Conservation (phyloP, 2,888 invertebrate genomes). For the Sabatieria punctata region DNA sequence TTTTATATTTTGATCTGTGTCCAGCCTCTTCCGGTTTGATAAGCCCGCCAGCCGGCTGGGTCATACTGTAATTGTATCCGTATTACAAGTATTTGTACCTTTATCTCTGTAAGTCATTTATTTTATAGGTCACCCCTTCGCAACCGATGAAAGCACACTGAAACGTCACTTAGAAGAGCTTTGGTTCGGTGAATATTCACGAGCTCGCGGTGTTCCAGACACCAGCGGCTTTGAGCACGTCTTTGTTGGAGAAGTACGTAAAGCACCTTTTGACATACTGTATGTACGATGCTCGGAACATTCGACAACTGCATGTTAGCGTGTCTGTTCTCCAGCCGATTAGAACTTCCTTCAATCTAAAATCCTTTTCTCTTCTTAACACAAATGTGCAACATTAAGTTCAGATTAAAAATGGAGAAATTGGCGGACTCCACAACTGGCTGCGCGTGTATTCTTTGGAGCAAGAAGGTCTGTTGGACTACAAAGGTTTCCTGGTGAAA, state of each 20-base stretch:
- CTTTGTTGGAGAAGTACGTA: slow-evolving; percentile 58
- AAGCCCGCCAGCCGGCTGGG: no score
- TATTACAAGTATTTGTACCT: no score
- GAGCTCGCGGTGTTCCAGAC: slow-evolving; percentile 50
- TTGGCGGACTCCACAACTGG: slow-evolving; percentile 75
- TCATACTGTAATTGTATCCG: no score
- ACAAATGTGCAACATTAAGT: no score
- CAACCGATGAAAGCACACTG: slow-evolving; percentile 17
- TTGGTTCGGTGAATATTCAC: slow-evolving; percentile 54
- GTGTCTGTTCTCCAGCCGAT: no score
- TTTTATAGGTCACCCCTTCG: slow-evolving; percentile 4
- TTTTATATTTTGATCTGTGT: no score
- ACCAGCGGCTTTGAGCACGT: slow-evolving; percentile 85
- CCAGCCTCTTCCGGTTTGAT: no score
- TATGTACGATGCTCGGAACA: no score
- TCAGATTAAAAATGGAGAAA: slow-evolving; percentile 53
- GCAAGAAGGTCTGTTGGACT: slow-evolving; percentile 9
- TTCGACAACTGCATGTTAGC: no score
- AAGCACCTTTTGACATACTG: neutral
- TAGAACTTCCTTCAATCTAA: no score
- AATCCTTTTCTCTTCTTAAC: no score
- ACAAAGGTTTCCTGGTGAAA: slow-evolving; percentile 12
- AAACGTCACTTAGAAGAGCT: slow-evolving; percentile 31
- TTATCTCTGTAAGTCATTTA: no score
- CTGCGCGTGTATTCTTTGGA: slow-evolving; percentile 63